These are phyloP conservation scores for Coelinius sp. DNA, from an alignment of 2,888 invertebrate species.

Conservation along the genomic window DNA sequence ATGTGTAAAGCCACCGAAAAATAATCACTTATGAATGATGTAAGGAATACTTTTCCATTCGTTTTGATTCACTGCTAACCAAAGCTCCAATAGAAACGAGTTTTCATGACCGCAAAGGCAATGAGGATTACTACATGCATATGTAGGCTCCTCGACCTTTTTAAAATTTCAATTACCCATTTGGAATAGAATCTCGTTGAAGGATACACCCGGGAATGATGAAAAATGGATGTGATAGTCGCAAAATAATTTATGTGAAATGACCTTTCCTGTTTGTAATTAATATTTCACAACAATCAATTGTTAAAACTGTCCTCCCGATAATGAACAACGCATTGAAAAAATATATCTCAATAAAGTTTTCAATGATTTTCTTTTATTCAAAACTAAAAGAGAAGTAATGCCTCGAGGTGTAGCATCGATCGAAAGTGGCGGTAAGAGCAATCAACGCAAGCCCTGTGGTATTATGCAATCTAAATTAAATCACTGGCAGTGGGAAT, in stretches of 20 bases:
- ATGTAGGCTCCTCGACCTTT: background rate
- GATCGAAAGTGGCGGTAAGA: slow-evolving; percentile 24
- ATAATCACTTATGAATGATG: no score
- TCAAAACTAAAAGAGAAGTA: background rate
- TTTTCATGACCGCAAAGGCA: no score
- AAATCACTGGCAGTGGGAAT: slow-evolving; percentile 51
- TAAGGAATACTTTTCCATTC: no score
- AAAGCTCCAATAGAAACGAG: no score
- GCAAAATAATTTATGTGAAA: background rate
- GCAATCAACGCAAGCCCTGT: slow-evolving; percentile 51
- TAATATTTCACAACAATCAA: background rate
- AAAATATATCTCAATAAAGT: background rate
- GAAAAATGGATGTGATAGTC: background rate
- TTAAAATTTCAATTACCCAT: slow-evolving; percentile 1
- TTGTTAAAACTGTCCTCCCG: background rate
- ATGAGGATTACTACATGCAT: no score
- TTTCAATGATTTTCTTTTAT: background rate
- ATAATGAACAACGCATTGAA: background rate
- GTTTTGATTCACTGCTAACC: no score
- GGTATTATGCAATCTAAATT: slow-evolving; percentile 58
- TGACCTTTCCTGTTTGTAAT: background rate
- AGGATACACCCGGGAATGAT: background rate
- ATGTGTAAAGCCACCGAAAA: no score
- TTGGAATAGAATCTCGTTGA: background rate
- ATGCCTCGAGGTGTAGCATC: slow-evolving; percentile 21